Evolutionary conservation across 2,888 invertebrate species (phyloP).

Genomic region (Cephalotes varians): DNA sequence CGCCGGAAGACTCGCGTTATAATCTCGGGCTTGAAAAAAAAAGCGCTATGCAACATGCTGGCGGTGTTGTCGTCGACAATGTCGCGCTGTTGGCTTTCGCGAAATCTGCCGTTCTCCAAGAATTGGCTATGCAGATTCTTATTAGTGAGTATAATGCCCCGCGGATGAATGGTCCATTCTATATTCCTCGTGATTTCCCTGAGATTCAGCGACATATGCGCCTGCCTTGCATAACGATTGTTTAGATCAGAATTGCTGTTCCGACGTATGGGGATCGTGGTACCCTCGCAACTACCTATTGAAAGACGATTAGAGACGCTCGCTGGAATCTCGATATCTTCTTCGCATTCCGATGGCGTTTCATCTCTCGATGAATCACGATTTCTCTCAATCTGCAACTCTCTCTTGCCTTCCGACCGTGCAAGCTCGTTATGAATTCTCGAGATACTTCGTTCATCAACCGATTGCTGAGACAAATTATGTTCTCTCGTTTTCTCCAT

Average conservation of each 20-base stretch:
- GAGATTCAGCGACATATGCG: conserved; percentile 17
- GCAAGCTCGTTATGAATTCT: conserved; percentile 71
- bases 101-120: neutral
- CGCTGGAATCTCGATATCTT: neutral
- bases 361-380: neutral
- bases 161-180: conserved; percentile 27
- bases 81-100: conserved; percentile 30
- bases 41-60: conserved; percentile 41
- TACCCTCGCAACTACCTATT: neutral
- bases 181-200: conserved; percentile 55
- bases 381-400: conserved; percentile 58
- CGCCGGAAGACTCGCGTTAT: conserved; percentile 30
- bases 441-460: conserved; percentile 66
- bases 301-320: neutral
- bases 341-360: neutral
- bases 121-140: conserved; percentile 24
- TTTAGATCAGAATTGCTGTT: neutral
- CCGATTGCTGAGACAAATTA: neutral
- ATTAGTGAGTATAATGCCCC: conserved; percentile 41
- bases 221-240: neutral
- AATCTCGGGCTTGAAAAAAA: conserved; percentile 51
- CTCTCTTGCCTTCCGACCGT: conserved; percentile 61
- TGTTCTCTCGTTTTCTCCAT: conserved; percentile 54
- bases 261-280: neutral
- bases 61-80: conserved; percentile 47